Base-by-base conservation (phyloP, 2,888 invertebrate genomes). In the Drosophila aldrichi region DNA sequence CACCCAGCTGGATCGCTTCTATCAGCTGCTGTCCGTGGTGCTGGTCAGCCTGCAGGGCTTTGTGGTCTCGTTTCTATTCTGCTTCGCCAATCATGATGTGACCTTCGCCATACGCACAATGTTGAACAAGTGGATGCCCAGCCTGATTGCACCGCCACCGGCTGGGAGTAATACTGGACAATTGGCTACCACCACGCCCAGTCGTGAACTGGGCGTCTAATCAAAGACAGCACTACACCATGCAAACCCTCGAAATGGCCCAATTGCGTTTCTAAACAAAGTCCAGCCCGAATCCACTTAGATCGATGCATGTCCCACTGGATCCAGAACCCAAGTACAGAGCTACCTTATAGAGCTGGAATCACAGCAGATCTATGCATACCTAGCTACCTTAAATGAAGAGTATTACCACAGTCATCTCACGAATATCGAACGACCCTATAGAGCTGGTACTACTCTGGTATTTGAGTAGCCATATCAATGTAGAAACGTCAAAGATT, bases 61-160 rank as follows among this genome's bases (percentile, higher is more conserved):
- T 36, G 96, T 95, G 84, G 95, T 96, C 6, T 94, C 96, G 0
- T 94, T 95, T 55, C 93, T 96, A 8, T 96, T 96, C 89, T 96
- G 96, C 89, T 96, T 96, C 93, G 96, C 95, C 77, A 96, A 96
- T 92, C 95, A 96, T 74, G 96, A 96, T 91, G 96, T 96, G 14
- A 93, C 94, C 61, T 93, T 93, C 55, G 94, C 94, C 5, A 89
- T 94, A 22, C 93, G 93, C 63, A 92, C 93, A 1, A 92, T 94
- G 43, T 63, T 94, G 3, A 92, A 94, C 52, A 93, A 94, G 44
- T 75, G 90, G 46, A 69, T 93, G 61, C 93, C 93, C 8, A 81
- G 79, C 1, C 34, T 93, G 38, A 79, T 93, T 3, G 71, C 92
- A 29, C 79, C 92, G 32, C 91, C 91, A 14, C 92, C 92, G 20